These are phyloP conservation scores for Lobophora halterata DNA, from an alignment of 2,888 invertebrate species.

Conservation along the genomic window DNA sequence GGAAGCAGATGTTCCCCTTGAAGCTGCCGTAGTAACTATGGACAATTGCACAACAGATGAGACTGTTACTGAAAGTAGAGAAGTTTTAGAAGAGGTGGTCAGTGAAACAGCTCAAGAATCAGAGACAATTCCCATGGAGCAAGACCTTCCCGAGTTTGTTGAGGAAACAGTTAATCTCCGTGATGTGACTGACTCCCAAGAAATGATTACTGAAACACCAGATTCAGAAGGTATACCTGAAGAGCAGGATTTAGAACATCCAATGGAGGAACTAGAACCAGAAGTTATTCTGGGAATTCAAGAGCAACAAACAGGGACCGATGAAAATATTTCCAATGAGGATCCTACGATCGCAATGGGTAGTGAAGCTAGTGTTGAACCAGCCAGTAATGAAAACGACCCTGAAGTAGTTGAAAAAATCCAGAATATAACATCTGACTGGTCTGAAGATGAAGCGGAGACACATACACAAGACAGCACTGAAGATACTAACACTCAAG, in stretches of 20 bases:
- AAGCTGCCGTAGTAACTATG: neutral
- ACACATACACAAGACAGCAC: slow-evolving; percentile 22
- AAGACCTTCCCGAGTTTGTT: no score
- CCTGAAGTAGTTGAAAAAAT: slow-evolving; percentile 38
- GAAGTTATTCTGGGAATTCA: no score
- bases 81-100: neutral
- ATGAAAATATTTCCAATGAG: slow-evolving; percentile 6
- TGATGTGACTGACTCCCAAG: no score
- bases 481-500: slow-evolving; percentile 12
- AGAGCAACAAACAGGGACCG: no score
- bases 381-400: slow-evolving; percentile 1
- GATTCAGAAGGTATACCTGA: no score
- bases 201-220: no score
- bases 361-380: slow-evolving; percentile 2
- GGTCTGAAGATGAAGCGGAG: slow-evolving; percentile 65
- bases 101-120: slow-evolving; percentile 3
- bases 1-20: slow-evolving; percentile 2
- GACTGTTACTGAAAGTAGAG: slow-evolving; percentile 4
- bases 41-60: neutral
- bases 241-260: no score
- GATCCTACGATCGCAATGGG: neutral
- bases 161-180: no score
- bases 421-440: slow-evolving; percentile 56
- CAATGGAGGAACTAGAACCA: no score
- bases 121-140: slow-evolving; percentile 3